These are phyloP conservation scores for Grammomys surdaster DNA, from an alignment of 2,113 vertebrate genomes.

Conservation along the genomic window DNA sequence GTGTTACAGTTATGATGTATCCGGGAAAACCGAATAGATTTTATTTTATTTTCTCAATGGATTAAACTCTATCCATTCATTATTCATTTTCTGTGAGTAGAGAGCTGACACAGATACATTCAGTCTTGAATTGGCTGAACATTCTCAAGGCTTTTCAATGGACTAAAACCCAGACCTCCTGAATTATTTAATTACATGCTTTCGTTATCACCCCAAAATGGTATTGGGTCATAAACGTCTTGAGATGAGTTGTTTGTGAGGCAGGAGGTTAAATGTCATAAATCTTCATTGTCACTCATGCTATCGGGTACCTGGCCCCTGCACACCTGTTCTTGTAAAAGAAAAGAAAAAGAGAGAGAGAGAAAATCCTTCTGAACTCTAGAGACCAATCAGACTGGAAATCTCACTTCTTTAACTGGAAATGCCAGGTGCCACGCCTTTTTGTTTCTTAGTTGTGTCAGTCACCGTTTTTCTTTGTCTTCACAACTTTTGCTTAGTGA, in stretches of 20 bases:
- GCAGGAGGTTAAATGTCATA: not conserved
- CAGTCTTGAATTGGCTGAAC: not conserved
- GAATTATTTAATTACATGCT: slow-evolving; percentile 56
- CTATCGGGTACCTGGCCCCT: not conserved
- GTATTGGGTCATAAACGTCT: slow-evolving; percentile 40
- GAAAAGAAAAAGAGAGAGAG: not conserved
- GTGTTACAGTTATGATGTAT: slow-evolving; percentile 47
- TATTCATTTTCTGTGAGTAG: slow-evolving; percentile 40
- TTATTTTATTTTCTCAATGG: slow-evolving; percentile 36
- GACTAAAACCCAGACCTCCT: slow-evolving; percentile 35
- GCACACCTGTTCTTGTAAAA: not conserved
- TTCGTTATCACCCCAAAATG: slow-evolving; percentile 22
- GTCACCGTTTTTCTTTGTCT: slow-evolving; percentile 2
- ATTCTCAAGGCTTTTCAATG: slow-evolving; percentile 53
- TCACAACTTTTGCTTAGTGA: not conserved
- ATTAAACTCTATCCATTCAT: slow-evolving; percentile 37
- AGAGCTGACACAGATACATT: slow-evolving; percentile 61
- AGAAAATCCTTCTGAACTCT: not conserved
- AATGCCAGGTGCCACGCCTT: not conserved
- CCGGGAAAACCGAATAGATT: slow-evolving; percentile 42
- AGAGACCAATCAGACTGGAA: not conserved
- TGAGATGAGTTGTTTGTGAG: not conserved
- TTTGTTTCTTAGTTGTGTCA: not conserved
- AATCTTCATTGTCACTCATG: not conserved
- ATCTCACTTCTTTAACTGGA: not conserved